Conservation (phyloP, 2,113 vertebrate genomes). For the Noturus placidus region DNA sequence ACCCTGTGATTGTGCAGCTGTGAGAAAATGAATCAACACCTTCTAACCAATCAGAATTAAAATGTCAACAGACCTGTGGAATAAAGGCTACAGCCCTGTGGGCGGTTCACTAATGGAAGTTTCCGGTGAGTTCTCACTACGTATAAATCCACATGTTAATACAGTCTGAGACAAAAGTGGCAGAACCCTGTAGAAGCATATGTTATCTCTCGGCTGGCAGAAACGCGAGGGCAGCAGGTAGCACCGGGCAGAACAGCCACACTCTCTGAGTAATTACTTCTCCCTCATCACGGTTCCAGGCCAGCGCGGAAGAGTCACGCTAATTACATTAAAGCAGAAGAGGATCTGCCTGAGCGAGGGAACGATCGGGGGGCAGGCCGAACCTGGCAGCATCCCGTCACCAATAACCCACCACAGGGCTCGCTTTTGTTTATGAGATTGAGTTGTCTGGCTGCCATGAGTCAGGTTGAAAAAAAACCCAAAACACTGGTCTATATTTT, state of each 20-base stretch:
- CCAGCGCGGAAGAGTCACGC: slow-evolving; percentile 29
- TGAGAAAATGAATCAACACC: background rate
- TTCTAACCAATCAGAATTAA: background rate
- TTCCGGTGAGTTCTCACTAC: background rate
- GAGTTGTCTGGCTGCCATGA: slow-evolving; percentile 47
- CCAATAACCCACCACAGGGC: slow-evolving; percentile 14
- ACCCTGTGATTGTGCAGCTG: background rate
- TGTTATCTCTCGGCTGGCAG: slow-evolving; percentile 6
- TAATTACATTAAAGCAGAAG: slow-evolving; percentile 53
- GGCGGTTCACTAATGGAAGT: background rate
- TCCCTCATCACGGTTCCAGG: slow-evolving; percentile 23
- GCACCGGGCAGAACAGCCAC: slow-evolving; percentile 8
- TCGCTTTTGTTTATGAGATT: slow-evolving; percentile 49
- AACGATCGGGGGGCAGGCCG: slow-evolving; percentile 18
- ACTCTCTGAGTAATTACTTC: slow-evolving; percentile 49
- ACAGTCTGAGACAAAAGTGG: slow-evolving; percentile 5
- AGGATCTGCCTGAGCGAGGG: slow-evolving; percentile 33
- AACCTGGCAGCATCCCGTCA: background rate
- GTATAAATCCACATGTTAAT: slow-evolving; percentile 24
- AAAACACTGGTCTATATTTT: slow-evolving; percentile 4
- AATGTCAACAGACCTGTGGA: background rate
- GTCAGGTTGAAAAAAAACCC: slow-evolving; percentile 29
- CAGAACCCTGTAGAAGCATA: slow-evolving; percentile 3
- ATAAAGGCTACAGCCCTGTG: background rate
- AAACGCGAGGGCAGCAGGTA: slow-evolving; percentile 24